Evolutionary conservation across 2,797 vertebrate genomes (phyloP).

Genomic region (Thunnus albacares): DNA sequence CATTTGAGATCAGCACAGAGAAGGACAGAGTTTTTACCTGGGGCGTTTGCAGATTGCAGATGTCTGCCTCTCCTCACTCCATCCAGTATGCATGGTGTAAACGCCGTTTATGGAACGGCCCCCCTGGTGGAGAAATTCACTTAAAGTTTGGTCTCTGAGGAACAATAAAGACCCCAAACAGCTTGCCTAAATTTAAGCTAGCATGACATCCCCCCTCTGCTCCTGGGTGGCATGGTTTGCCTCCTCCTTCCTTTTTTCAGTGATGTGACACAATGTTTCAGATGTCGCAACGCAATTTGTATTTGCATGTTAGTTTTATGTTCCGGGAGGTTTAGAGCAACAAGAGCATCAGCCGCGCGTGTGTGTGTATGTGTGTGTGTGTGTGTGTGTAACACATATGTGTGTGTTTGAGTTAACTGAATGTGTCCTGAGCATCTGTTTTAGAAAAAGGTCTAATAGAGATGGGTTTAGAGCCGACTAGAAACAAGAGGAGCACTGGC

Average conservation of each 20-base stretch:
- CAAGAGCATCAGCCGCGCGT: constrained; percentile 40
- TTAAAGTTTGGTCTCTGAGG: constrained; percentile 80
- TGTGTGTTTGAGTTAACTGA: constrained; percentile 58
- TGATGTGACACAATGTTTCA: constrained; percentile 54
- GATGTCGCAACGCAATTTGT: constrained; percentile 54
- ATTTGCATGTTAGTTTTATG: constrained; percentile 73
- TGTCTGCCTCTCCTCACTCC: constrained; percentile 68
- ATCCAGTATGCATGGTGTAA: constrained; percentile 44
- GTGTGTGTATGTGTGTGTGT: constrained; percentile 14
- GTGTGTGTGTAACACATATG: not conserved
- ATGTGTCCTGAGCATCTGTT: constrained; percentile 77
- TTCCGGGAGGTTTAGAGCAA: constrained; percentile 65
- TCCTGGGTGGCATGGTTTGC: constrained; percentile 66
- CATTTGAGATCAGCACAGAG: constrained; percentile 62
- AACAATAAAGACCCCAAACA: constrained; percentile 80
- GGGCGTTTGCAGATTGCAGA: constrained; percentile 76
- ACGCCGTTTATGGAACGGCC: constrained; percentile 39
- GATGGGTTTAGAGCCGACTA: constrained; percentile 33
- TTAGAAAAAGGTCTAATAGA: constrained; percentile 52
- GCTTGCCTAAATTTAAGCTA: constrained; percentile 80
- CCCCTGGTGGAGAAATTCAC: constrained; percentile 75
- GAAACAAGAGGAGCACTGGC: constrained; percentile 29
- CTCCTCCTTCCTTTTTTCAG: constrained; percentile 59
- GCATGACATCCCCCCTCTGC: constrained; percentile 77
- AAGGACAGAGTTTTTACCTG: constrained; percentile 67